Conservation (phyloP, 2,113 vertebrate species). For the Mixornis gularis region DNA sequence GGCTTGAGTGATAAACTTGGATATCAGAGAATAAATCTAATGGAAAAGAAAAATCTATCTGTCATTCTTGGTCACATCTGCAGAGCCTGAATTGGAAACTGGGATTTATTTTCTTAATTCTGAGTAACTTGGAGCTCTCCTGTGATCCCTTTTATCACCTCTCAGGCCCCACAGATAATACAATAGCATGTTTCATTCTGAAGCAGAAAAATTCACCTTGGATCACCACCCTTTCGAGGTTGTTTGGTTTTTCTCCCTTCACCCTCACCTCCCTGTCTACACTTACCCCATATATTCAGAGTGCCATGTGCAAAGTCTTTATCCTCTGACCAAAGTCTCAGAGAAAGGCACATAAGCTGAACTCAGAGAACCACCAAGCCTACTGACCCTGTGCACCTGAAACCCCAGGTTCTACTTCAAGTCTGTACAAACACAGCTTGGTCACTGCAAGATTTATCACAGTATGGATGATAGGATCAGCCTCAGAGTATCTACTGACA, state of each 20-base stretch:
- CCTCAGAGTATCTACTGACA: not conserved
- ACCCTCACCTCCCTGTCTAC: not conserved
- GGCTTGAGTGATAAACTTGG: slow-evolving; percentile 79
- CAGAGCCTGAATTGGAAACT: slow-evolving; percentile 17
- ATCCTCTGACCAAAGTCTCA: not conserved
- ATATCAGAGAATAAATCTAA: slow-evolving; percentile 84
- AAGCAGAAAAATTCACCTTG: not conserved
- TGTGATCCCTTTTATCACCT: not conserved
- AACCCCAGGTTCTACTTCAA: not conserved
- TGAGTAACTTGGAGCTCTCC: not conserved
- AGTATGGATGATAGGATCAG: not conserved
- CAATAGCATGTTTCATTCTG: not conserved
- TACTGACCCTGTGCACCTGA: not conserved
- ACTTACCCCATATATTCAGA: not conserved
- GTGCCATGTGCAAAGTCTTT: not conserved
- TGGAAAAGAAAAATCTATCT: slow-evolving; percentile 77
- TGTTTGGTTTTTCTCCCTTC: not conserved
- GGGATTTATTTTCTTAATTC: slow-evolving; percentile 66
- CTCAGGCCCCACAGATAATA: not conserved
- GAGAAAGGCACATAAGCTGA: not conserved
- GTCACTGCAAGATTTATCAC: not conserved
- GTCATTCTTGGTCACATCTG: slow-evolving; percentile 60
- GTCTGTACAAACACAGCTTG: not conserved
- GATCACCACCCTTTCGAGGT: not conserved
- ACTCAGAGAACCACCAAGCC: not conserved